Base-by-base conservation (phyloP, 2,888 invertebrate species). In the Carpatolechia fugitivella region DNA sequence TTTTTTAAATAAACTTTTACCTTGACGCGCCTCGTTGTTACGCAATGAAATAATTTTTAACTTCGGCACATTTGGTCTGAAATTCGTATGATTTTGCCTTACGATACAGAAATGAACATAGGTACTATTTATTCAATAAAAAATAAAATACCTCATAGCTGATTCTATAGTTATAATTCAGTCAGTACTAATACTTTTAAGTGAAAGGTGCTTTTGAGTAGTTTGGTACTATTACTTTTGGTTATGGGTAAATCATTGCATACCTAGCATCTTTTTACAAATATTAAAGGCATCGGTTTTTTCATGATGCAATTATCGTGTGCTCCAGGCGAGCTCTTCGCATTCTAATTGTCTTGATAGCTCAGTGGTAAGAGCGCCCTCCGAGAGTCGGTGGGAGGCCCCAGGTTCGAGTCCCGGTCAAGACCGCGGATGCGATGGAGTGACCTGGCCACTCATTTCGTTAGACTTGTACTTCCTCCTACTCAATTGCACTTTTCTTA, bases 391-490 rank as follows among this genome's bases (percentile, higher is more conserved):
- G 80, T 76, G 85, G 88, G 84, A 85, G 82, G 63, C 74, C 81
- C 89, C 88, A 81, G 90, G 89, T 90, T 90, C 89, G 82, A 90
- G 70, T 84, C 89, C 90, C 83, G 90, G 90, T 90, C 89, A 84
- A 89, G 90, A 90, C 86, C 78, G 68, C 72, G 76, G 69, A 79
- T 86, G 84, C 74, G 71, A 62, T 63, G 68, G 75, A 74, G 75
- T 68, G 58, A 63, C 69, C 70, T 74, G 74, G 71, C 65, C 59
- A 58, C 61, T 60, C 44, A 13, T 5, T 44, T 29, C 20, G 13
- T 29, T 35, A 41, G 48, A 38, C 54, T 33, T 29, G 47, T 4
- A 38, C n/a, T 47, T 47, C 7, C 18, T 24, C n/a, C 31, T 66
- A 69, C 70, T 72, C 72, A 66, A 65, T 72, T 74, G 78, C 74